phyloP scores from a whole-genome alignment of 2,888 invertebrate genomes.

The Eristalis pertinax region DNA sequence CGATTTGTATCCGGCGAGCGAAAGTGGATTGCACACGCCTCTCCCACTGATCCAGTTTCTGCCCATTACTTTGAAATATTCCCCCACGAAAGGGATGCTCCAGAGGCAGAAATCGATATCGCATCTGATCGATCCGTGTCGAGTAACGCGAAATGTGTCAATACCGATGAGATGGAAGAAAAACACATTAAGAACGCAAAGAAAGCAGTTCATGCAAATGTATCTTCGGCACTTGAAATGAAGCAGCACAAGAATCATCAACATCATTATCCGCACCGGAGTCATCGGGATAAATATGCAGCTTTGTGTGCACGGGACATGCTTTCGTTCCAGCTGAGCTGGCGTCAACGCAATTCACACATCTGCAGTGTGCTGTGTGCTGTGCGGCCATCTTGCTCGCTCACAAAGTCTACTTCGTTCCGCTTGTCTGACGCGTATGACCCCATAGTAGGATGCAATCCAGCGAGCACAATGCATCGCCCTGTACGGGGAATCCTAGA shows the following conservation, averaged over 20 bases:
- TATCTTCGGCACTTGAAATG: slow-evolving; percentile 46
- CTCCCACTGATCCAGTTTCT: too few relatives aligned
- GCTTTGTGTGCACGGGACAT: slow-evolving; percentile 53
- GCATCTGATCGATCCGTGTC: neutral
- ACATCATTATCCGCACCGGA: too few relatives aligned
- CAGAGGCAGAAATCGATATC: neutral
- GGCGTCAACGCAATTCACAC: slow-evolving; percentile 39
- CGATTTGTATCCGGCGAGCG: too few relatives aligned
- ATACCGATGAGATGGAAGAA: slow-evolving; percentile 42
- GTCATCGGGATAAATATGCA: slow-evolving; percentile 62
- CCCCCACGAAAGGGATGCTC: too few relatives aligned
- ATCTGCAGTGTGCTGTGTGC: neutral
- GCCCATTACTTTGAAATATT: too few relatives aligned
- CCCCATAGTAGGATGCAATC: slow-evolving; percentile 28
- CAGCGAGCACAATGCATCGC: slow-evolving; percentile 54
- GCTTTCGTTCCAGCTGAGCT: slow-evolving; percentile 53
- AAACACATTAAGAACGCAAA: slow-evolving; percentile 28
- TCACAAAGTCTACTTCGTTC: slow-evolving; percentile 49
- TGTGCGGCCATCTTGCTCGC: neutral
- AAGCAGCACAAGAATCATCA: slow-evolving; percentile 45
- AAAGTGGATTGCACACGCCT: too few relatives aligned
- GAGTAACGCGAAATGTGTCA: slow-evolving; percentile 53
- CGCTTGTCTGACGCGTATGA: slow-evolving; percentile 62
- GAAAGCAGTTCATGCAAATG: slow-evolving; percentile 28
- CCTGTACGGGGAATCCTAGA: neutral